Conservation (phyloP, 2,113 vertebrate species). For the Paedocypris sp. region DNA sequence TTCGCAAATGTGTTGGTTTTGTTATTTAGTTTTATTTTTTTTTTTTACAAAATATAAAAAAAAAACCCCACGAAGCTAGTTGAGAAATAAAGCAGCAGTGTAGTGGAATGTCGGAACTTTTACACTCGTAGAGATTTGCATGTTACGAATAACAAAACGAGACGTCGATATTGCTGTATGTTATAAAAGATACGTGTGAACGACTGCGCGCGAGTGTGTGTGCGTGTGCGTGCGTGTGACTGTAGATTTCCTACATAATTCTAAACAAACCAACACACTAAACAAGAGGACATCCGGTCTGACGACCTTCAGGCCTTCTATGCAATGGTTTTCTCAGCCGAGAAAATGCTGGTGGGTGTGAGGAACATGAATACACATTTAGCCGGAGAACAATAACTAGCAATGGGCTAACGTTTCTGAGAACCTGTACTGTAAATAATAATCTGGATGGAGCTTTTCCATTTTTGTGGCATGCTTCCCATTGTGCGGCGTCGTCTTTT, state of each 20-base stretch:
- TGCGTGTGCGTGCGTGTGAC: slow-evolving; percentile 31
- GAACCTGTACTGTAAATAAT: slow-evolving; percentile 56
- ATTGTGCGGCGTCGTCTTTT: neutral
- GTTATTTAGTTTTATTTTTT: slow-evolving; percentile 3
- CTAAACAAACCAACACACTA: slow-evolving; percentile 22
- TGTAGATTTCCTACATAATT: slow-evolving; percentile 17
- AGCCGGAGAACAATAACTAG: slow-evolving; percentile 49
- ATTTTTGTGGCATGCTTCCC: slow-evolving; percentile 68
- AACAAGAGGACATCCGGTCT: slow-evolving; percentile 44
- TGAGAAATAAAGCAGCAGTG: slow-evolving; percentile 9
- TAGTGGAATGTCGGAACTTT: slow-evolving; percentile 49
- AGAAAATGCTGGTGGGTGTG: slow-evolving; percentile 57
- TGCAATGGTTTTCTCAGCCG: slow-evolving; percentile 81
- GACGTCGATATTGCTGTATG: slow-evolving; percentile 57
- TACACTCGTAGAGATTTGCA: slow-evolving; percentile 55
- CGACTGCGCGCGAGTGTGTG: slow-evolving; percentile 29
- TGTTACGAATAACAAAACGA: slow-evolving; percentile 51
- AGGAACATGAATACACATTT: slow-evolving; percentile 52
- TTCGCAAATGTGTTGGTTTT: no score
- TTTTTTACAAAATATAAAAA: neutral
- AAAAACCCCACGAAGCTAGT: neutral
- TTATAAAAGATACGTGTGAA: slow-evolving; percentile 50
- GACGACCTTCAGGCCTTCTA: slow-evolving; percentile 80
- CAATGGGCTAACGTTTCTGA: slow-evolving; percentile 52
- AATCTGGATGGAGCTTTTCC: slow-evolving; percentile 33